A percentile compares a stretch with the other conserved stretches of the same genome.
These are phyloP conservation scores for Pristionchus exspectatus DNA, from an alignment of 2,888 invertebrate genomes.

Conservation along the genomic window DNA sequence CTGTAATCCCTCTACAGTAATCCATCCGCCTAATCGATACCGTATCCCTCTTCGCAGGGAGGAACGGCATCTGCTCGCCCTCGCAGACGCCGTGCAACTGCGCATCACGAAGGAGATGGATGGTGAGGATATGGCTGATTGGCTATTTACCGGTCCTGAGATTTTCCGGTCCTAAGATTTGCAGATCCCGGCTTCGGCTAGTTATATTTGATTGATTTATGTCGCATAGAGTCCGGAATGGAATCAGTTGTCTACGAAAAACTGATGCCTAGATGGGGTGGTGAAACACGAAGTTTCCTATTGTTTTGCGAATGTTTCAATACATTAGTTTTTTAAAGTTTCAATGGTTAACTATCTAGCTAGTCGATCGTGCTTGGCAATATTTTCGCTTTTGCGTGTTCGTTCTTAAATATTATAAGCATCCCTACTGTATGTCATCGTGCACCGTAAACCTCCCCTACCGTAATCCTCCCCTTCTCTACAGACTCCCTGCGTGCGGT, in stretches of 20 bases:
- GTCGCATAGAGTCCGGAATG: not conserved
- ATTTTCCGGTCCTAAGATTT: not conserved
- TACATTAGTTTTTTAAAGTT: not conserved
- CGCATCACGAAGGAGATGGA: slow-evolving; percentile 49
- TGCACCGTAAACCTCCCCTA: not conserved
- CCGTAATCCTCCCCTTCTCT: not conserved
- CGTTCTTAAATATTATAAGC: not conserved
- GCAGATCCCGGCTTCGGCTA: not conserved
- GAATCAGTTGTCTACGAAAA: not conserved
- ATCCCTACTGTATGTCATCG: too few species aligned
- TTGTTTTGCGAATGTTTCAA: not conserved
- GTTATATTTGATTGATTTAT: not conserved
- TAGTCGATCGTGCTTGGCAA: not conserved
- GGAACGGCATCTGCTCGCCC: slow-evolving; percentile 34
- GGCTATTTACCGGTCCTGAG: not conserved
- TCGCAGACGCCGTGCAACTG: slow-evolving; percentile 50
- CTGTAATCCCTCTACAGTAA: not conserved
- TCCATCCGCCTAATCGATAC: not conserved
- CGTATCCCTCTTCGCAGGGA: not conserved
- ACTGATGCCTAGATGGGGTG: not conserved
- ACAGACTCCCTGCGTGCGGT: slow-evolving; percentile 50
- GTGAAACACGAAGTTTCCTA: not conserved
- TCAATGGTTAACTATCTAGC: not conserved
- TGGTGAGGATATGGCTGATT: not conserved
- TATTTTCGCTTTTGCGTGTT: too few species aligned